Evolutionary conservation across 2,888 invertebrate species (phyloP).

Genomic region (Drosophila koepferae): DNA sequence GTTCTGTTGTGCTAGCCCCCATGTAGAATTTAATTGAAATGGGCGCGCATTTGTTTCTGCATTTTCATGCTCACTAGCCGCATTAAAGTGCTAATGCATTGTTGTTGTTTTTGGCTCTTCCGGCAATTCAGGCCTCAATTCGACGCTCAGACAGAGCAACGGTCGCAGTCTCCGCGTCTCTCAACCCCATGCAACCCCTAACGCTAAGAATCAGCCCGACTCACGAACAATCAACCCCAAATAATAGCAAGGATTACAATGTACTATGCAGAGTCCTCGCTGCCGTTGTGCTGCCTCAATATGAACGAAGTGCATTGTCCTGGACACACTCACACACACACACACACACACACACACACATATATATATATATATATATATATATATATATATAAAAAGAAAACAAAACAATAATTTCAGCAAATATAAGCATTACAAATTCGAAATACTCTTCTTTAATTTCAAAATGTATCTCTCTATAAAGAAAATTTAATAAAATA

Average conservation of each 20-base stretch:
- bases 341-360: constrained; percentile 3
- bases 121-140: constrained; percentile 17
- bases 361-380: neutral
- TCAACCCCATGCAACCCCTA: constrained; percentile 63
- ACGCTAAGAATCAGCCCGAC: constrained; percentile 35
- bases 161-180: constrained; percentile 10
- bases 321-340: constrained; percentile 22
- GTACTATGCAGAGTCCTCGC: constrained; percentile 40
- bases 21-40: constrained; percentile 80
- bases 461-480: neutral
- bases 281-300: constrained; percentile 15
- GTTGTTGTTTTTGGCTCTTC: constrained; percentile 78
- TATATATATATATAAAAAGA: neutral
- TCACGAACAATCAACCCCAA: constrained; percentile 78
- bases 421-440: neutral
- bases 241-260: constrained; percentile 73
- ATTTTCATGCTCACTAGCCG: constrained; percentile 78
- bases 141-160: constrained; percentile 11
- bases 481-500: neutral
- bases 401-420: constrained; percentile 18
- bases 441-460: constrained; percentile 24
- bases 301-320: constrained; percentile 73
- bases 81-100: constrained; percentile 82
- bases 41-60: constrained; percentile 77
- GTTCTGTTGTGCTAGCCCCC: constrained; percentile 50